A percentile compares a stretch with the other conserved stretches of the same genome.
Evolutionary conservation across 2,888 invertebrate genomes (phyloP).

Genomic region (Drosophila suboccidentalis): DNA sequence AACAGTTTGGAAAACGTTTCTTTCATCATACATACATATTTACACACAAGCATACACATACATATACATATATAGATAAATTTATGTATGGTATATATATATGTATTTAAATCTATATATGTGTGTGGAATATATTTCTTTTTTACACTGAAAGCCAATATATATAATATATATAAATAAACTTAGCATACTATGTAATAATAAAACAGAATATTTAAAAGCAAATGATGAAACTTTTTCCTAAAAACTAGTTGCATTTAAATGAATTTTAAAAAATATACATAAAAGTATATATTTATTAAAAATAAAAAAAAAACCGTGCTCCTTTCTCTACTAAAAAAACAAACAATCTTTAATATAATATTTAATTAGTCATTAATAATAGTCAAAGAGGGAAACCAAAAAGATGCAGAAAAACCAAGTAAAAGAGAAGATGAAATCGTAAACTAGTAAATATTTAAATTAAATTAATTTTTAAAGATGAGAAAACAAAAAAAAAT

Average conservation of each 20-base stretch:
- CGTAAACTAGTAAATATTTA: slow-evolving; percentile 78
- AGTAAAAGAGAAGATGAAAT: slow-evolving; percentile 52
- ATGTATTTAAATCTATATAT: slow-evolving; percentile 44
- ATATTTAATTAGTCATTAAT: slow-evolving; percentile 80
- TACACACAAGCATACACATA: slow-evolving; percentile 37
- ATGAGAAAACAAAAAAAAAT: slow-evolving; percentile 57
- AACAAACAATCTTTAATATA: slow-evolving; percentile 77
- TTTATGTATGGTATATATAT: slow-evolving; percentile 50
- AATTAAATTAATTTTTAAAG: slow-evolving; percentile 76
- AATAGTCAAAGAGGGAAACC: slow-evolving; percentile 66
- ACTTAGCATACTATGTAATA: slow-evolving; percentile 65
- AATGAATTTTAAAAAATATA: slow-evolving; percentile 82
- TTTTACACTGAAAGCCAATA: slow-evolving; percentile 67
- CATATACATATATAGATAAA: slow-evolving; percentile 30
- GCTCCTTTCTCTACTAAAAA: slow-evolving; percentile 74
- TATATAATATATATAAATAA: slow-evolving; percentile 46
- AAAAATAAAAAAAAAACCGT: slow-evolving; percentile 54
- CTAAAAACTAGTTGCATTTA: slow-evolving; percentile 83
- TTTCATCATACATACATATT: slow-evolving; percentile 40
- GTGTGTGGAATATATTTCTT: slow-evolving; percentile 62
- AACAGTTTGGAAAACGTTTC: slow-evolving; percentile 67
- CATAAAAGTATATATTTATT: slow-evolving; percentile 76
- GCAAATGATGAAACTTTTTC: slow-evolving; percentile 79
- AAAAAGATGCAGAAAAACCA: slow-evolving; percentile 52
- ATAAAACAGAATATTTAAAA: slow-evolving; percentile 59